Evolutionary conservation across 1,140 invertebrate genomes (phyloP).

Genomic region (Phenacoccus solenopsis): DNA sequence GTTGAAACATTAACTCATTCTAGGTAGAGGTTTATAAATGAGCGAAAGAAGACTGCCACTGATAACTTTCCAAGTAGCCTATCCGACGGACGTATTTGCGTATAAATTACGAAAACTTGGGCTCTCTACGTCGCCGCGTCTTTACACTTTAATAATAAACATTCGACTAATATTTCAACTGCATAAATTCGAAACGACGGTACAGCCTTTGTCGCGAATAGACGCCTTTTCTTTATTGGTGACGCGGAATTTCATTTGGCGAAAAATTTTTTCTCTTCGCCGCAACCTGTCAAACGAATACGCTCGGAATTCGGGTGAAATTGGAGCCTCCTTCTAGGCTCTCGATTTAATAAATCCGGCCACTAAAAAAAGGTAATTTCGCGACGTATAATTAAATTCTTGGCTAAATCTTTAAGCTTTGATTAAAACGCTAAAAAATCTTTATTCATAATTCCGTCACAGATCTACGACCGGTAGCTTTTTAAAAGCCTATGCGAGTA

Average conservation of each 20-base stretch:
- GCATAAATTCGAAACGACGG: neutral
- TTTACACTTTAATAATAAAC: conserved; percentile 3
- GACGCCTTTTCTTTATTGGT: neutral
- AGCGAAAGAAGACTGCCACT: neutral
- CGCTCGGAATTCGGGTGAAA: neutral
- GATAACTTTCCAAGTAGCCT: neutral
- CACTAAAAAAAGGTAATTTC: neutral
- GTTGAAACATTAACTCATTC: neutral
- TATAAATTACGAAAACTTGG: neutral
- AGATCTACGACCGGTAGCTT: neutral
- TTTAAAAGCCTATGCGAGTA: neutral
- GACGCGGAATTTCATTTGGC: neutral
- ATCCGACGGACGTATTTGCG: neutral
- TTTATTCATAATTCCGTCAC: neutral
- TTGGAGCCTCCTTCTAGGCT: neutral
- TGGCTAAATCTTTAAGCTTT: neutral
- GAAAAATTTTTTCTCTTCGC: neutral
- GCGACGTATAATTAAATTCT: too few species aligned
- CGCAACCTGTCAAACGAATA: neutral
- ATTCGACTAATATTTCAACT: neutral
- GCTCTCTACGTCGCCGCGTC: neutral
- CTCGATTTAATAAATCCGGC: neutral
- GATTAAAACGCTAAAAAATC: neutral
- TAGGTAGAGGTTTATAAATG: neutral
- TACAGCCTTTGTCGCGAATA: neutral